Percentiles rank a stretch among this genome's conserved stretches.
These are phyloP conservation scores for Phyllotis vaccarum DNA, from an alignment of 2,797 vertebrate genomes.

Conservation along the genomic window DNA sequence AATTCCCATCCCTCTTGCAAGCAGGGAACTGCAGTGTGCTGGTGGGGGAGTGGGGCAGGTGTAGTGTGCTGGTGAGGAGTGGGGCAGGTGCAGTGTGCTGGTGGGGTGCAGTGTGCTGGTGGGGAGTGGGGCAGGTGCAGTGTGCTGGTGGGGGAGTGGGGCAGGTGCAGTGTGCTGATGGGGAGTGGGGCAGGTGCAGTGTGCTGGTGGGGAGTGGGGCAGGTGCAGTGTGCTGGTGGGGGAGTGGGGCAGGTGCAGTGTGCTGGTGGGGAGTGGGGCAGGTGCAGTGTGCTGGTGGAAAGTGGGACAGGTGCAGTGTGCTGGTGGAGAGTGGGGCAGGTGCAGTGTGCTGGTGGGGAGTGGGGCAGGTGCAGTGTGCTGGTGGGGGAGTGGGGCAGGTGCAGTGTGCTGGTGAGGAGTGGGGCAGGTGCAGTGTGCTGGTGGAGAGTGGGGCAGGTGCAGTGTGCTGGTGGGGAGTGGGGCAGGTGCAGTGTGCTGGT, in stretches of 20 bases:
- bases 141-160: neutral
- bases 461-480: neutral
- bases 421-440: neutral
- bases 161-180: neutral
- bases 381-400: too few relatives aligned
- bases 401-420: neutral
- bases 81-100: neutral
- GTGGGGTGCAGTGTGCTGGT: too few relatives aligned
- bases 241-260: too few relatives aligned
- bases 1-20: neutral
- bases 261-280: neutral
- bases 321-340: too few relatives aligned
- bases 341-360: neutral
- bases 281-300: neutral
- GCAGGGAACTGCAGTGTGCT: too few relatives aligned
- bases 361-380: neutral
- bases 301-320: neutral
- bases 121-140: too few relatives aligned
- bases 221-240: neutral
- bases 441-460: too few relatives aligned
- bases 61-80: neutral
- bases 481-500: neutral
- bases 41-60: neutral
- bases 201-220: neutral
- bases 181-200: too few relatives aligned